Evolutionary conservation across 2,888 invertebrate genomes (phyloP).

Genomic region (Meghimatium bilineatum): DNA sequence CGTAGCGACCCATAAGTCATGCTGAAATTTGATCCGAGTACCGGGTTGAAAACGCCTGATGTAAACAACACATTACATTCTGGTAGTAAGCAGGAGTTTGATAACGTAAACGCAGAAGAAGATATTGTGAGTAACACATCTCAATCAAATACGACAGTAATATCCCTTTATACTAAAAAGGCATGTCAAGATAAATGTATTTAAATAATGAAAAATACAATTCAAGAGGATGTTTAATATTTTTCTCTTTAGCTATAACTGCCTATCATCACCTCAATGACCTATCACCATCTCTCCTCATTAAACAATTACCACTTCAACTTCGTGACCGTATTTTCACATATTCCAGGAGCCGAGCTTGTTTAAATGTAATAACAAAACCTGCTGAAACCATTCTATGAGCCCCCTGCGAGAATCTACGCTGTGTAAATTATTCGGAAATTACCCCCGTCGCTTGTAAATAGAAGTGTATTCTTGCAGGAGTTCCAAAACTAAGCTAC

Average conservation of each 20-base stretch:
- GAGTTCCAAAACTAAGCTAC: not conserved
- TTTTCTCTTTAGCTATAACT: not conserved
- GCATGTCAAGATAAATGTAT: not conserved
- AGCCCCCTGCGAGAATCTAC: not conserved
- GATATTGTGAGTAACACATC: no score
- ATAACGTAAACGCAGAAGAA: no score
- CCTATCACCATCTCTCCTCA: not conserved
- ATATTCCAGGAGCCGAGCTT: not conserved
- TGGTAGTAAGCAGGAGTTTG: no score
- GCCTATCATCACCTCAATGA: not conserved
- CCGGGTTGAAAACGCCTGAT: no score
- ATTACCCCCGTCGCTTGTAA: not conserved
- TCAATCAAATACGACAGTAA: no score
- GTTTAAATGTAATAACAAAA: not conserved
- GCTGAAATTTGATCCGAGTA: no score
- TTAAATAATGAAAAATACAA: not conserved
- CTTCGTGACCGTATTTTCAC: not conserved
- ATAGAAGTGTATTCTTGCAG: not conserved
- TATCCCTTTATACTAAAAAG: not conserved
- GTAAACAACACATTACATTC: no score
- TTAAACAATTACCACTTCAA: not conserved
- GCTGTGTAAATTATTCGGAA: slow-evolving; percentile 9
- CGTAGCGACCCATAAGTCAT: no score
- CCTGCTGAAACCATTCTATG: not conserved
- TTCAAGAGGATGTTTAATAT: not conserved